Evolutionary conservation across 2,888 invertebrate genomes (phyloP), one percentile per base, ranked within the genome.

Genomic region (Gerris lacustris): DNA sequence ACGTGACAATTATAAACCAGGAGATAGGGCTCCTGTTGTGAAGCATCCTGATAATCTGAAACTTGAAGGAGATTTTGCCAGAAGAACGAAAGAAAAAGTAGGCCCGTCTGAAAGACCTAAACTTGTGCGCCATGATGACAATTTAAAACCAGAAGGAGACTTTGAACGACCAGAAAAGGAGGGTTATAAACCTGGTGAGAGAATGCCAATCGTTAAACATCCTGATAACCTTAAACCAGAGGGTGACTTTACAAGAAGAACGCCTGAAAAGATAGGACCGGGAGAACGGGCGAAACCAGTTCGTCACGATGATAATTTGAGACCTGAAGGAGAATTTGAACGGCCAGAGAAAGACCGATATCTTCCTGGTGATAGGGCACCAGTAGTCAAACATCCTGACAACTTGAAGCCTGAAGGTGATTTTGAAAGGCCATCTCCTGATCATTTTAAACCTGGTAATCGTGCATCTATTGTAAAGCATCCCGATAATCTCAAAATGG

Each of bases 211-310:
- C 6, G 75, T 66, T 6, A 82, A 71, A 79, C 79, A 81, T 68
- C 81, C 78, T 64, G 86, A 86, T 75, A 86, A 86, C 77, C 78
- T 86, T 0, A 80, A 78, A 73, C 82, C 83, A 6, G 85, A 85
- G 76, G 86, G 86, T n/a, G 83, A 84, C 63, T 84, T 84, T 76
- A 80, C 78, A 77, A 77, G 45, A 78, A 71, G 70, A 4, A 72
- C 76, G 71, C 72, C 72, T 0, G 80, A 81, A 67, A 82, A 81
- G 71, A 80, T 81, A 0, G 79, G 78, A 9, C 84, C 85, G 0
- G 18, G 82, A 6, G 85, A 86, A 75, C 77, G 83, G 18, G 83
- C 80, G 0, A 77, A 76, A 6, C 81, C 78, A 0, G 81, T 78
- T 2, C 83, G 81, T 73, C 86, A 84, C 1, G 77, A 81, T 73